Percentiles rank a stretch among this genome's conserved stretches.
Conservation (phyloP, 2,888 invertebrate species). For the Agapostemon virescens region DNA sequence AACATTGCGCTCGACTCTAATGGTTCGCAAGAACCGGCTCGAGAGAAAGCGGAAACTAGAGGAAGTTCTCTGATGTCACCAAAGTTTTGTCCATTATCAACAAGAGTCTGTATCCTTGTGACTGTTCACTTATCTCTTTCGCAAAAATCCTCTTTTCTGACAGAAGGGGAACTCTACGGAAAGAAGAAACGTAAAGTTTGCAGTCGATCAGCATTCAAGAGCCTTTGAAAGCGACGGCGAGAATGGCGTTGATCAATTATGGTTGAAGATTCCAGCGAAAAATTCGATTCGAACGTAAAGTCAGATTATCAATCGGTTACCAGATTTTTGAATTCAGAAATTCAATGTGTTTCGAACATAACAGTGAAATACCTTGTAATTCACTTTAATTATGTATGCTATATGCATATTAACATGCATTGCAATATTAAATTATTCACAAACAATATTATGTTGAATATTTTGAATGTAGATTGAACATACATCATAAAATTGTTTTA, state of each 20-base stretch:
- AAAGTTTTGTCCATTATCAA: neutral
- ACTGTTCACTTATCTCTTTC: neutral
- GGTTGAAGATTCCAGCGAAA: neutral
- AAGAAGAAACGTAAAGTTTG: slow-evolving; percentile 2
- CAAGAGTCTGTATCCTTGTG: neutral
- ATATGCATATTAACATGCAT: no score
- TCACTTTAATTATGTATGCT: no score
- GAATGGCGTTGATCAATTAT: neutral
- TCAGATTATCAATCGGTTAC: neutral
- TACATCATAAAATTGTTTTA: neutral
- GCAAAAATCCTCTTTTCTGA: neutral
- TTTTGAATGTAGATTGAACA: neutral
- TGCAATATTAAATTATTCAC: neutral
- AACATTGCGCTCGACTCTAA: neutral
- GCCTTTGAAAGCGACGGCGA: neutral
- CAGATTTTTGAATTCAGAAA: neutral
- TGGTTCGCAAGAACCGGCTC: neutral
- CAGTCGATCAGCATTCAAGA: neutral
- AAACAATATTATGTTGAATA: neutral
- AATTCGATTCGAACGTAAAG: neutral
- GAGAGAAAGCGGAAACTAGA: neutral
- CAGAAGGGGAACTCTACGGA: neutral
- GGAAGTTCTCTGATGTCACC: neutral
- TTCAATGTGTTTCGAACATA: neutral
- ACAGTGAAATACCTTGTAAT: no score